Evolutionary conservation across 2,888 invertebrate genomes (phyloP), one percentile per base, ranked within the genome.

Genomic region (Alentia gelatinosa): DNA sequence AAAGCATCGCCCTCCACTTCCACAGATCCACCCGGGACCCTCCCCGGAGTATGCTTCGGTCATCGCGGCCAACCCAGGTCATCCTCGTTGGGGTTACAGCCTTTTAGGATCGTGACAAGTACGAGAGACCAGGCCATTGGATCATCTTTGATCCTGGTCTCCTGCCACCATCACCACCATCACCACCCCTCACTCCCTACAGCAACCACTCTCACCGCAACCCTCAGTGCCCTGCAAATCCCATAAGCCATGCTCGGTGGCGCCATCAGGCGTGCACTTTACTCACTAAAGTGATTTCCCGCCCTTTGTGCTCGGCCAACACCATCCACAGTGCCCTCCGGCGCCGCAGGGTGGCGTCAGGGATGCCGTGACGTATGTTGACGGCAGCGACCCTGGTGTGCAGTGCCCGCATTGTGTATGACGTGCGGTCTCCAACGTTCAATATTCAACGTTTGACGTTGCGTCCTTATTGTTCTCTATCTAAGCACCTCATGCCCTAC

Each of bases 211-310:
- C 26, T n/a, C 56, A 56, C 56, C 19, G 5, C 56, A n/a, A 56
- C 19, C 19, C 56, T 4, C 56, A 56, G 56, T 4, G n/a, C n/a
- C n/a, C 56, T 26, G 30, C 68, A 68, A 68, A 68, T 68, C 68
- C 68, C 68, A 68, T 68, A 68, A 68, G 68, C 68, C 33, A 4
- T 26, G 33, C 68, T 68, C 68, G 3, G 12, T 68, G 30, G 68
- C 68, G 68, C 68, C 68, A 68, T 68, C 68, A 79, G 79, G 37
- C 79, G 39, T 79, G 79, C 79, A 79, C 79, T 79, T 79, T 79
- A 35, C 37, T 79, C 79, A 37, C 79, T 79, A 79, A 79, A 79
- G 79, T 79, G 79, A 79, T 79, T 79, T 79, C 79, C 79, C 39
- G 39, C 37, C 79, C 79, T 79, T 79, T 79, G 79, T 37, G 79